These are phyloP conservation scores for Clinocottus analis DNA, from an alignment of 2,113 vertebrate genomes.

Conservation along the genomic window DNA sequence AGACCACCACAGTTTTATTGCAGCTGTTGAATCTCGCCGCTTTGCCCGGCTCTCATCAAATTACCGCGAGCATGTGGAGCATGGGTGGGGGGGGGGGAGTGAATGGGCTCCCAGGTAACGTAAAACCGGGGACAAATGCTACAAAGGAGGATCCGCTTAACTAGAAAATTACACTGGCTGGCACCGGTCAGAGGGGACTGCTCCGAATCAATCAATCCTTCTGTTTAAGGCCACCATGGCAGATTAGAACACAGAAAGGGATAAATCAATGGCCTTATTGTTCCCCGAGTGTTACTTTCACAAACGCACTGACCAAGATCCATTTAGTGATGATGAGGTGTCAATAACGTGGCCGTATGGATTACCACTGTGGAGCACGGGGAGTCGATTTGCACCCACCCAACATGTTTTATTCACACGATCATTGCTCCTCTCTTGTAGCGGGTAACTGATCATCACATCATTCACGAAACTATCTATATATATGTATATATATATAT, in stretches of 20 bases:
- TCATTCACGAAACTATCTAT: not conserved
- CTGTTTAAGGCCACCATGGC: conserved; percentile 81
- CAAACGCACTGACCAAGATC: conserved; percentile 81
- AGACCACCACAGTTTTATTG: conserved; percentile 81
- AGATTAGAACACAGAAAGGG: conserved; percentile 82
- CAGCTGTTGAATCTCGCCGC: conserved; percentile 84
- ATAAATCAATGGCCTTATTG: conserved; percentile 91
- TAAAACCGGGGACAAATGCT: conserved; percentile 87
- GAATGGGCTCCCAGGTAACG: conserved; percentile 84
- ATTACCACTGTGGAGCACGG: conserved; percentile 69
- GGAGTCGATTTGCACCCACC: conserved; percentile 56
- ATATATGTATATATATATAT: too few species aligned
- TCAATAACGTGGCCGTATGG: conserved; percentile 85
- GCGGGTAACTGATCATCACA: conserved; percentile 8
- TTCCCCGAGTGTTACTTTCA: conserved; percentile 87
- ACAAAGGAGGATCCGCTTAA: conserved; percentile 87
- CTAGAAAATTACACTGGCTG: conserved; percentile 80
- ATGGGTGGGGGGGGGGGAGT: conserved; percentile 44
- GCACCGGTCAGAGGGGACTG: conserved; percentile 82
- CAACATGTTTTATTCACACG: conserved; percentile 7
- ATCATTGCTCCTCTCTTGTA: conserved; percentile 8
- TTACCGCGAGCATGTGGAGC: conserved; percentile 77
- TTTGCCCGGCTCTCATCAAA: conserved; percentile 78
- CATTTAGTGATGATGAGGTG: conserved; percentile 84
- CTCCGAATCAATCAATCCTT: conserved; percentile 83